These are phyloP conservation scores for Morone saxatilis DNA, from an alignment of 2,113 vertebrate genomes.

Conservation along the genomic window DNA sequence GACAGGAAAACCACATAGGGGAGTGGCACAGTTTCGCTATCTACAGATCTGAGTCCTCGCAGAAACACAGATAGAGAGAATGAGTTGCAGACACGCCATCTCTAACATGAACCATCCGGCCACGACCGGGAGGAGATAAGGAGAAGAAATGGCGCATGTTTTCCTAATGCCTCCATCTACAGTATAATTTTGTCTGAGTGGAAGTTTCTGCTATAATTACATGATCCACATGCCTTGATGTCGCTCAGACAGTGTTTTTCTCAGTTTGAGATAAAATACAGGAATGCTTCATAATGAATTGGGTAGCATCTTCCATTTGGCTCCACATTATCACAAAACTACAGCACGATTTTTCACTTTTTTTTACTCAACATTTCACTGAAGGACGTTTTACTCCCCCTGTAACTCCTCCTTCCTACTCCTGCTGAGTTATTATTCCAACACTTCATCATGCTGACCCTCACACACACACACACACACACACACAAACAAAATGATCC, in stretches of 20 bases:
- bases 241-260: slow-evolving; percentile 20
- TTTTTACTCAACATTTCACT: neutral
- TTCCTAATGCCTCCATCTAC: slow-evolving; percentile 42
- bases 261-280: slow-evolving; percentile 31
- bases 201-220: slow-evolving; percentile 52
- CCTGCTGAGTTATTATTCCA: slow-evolving; percentile 71
- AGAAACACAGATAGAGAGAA: slow-evolving; percentile 78
- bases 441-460: slow-evolving; percentile 71
- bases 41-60: slow-evolving; percentile 71
- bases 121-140: slow-evolving; percentile 55
- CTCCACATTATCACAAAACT: slow-evolving; percentile 12
- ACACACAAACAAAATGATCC: slow-evolving; percentile 40
- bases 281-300: slow-evolving; percentile 18
- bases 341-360: neutral
- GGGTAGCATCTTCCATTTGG: slow-evolving; percentile 23
- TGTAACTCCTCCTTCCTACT: slow-evolving; percentile 49
- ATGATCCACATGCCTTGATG: slow-evolving; percentile 29
- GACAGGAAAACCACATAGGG: slow-evolving; percentile 80
- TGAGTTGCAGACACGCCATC: slow-evolving; percentile 77
- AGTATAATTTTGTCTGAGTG: slow-evolving; percentile 50
- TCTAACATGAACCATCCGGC: slow-evolving; percentile 74
- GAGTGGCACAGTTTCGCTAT: slow-evolving; percentile 75
- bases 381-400: slow-evolving; percentile 54
- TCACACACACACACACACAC: slow-evolving; percentile 41
- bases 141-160: slow-evolving; percentile 45